Percentiles rank a stretch among this genome's conserved stretches.
Evolutionary conservation across 2,888 invertebrate species (phyloP).

Genomic region (Blera fallax): DNA sequence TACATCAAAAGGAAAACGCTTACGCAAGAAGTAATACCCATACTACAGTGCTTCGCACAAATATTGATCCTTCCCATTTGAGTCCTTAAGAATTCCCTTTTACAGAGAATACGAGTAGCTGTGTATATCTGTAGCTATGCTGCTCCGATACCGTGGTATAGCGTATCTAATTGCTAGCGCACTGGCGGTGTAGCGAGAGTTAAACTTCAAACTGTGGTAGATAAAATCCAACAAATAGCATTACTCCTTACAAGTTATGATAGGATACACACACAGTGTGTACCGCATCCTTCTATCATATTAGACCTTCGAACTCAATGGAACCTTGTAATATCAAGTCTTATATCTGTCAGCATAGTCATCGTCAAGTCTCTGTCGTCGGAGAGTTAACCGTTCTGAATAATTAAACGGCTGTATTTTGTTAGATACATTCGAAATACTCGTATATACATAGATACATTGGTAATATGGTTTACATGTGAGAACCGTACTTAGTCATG

Average conservation of each 20-base stretch:
- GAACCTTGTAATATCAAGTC: neutral
- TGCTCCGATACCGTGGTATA: neutral
- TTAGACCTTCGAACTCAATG: neutral
- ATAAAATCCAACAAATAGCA: neutral
- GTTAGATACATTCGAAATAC: neutral
- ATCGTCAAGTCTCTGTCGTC: neutral
- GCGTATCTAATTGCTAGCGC: constrained; percentile 1
- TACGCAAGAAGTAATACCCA: neutral
- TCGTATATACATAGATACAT: neutral
- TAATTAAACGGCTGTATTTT: constrained; percentile 35
- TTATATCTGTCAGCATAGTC: neutral
- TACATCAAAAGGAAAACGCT: neutral
- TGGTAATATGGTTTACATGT: neutral
- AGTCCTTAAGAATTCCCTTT: constrained; percentile 17
- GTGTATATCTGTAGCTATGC: neutral
- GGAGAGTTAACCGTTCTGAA: constrained; percentile 29
- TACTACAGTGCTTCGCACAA: neutral
- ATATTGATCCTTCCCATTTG: constrained; percentile 1
- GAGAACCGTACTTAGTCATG: neutral
- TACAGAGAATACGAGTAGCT: neutral
- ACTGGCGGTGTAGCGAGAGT: neutral
- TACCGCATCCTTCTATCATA: neutral
- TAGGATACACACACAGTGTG: neutral
- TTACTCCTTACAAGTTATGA: constrained; percentile 9
- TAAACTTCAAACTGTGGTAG: constrained; percentile 1